These are phyloP conservation scores for Anabacerthia variegaticeps DNA, from an alignment of 2,797 vertebrate genomes.

Conservation along the genomic window DNA sequence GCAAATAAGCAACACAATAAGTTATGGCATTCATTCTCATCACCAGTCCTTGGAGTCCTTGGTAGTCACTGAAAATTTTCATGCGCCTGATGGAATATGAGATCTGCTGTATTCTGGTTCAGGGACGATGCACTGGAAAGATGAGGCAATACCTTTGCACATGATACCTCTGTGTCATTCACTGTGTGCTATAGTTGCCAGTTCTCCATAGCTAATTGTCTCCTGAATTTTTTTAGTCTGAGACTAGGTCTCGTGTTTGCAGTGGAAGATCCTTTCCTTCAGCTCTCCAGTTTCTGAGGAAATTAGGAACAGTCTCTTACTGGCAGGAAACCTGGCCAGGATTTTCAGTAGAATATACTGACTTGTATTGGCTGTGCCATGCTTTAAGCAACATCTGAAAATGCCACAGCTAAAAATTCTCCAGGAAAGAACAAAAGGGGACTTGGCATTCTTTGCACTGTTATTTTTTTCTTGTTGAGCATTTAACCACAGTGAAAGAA, in stretches of 20 bases:
- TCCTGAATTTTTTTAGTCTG: neutral
- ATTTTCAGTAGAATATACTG: neutral
- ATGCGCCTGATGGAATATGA: neutral
- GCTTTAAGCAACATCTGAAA: constrained; percentile 5
- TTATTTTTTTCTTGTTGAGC: neutral
- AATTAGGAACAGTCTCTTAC: neutral
- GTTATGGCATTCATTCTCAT: neutral
- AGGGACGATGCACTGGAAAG: neutral
- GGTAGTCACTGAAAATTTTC: neutral
- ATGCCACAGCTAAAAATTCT: neutral
- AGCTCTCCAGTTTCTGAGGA: neutral
- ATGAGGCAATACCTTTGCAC: neutral
- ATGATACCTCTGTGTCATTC: neutral
- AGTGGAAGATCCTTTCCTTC: neutral
- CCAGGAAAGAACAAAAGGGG: neutral
- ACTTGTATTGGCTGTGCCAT: neutral
- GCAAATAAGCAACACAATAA: neutral
- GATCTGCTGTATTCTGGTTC: neutral
- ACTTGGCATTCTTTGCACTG: neutral
- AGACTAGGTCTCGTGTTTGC: neutral
- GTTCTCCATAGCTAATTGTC: neutral
- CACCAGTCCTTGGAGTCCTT: neutral
- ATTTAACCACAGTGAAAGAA: constrained; percentile 17
- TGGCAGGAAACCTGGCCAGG: neutral
- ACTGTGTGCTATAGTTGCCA: neutral